Percentiles rank a stretch among this genome's conserved stretches.
Conservation (phyloP, 2,797 vertebrate genomes). For the Gymnothorax reevesii region DNA sequence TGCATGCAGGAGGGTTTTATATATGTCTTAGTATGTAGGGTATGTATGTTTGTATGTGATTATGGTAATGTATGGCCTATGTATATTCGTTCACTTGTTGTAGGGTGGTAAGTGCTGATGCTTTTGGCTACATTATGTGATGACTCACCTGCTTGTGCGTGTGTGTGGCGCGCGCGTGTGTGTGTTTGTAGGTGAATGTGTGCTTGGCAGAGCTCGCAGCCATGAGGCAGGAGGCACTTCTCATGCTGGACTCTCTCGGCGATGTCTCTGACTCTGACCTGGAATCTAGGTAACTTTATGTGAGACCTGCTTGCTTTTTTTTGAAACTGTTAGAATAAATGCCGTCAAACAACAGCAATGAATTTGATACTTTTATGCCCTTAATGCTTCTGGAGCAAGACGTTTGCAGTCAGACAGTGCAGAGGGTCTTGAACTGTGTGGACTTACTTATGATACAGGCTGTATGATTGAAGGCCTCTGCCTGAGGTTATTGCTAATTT, state of each 20-base stretch:
- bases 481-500: neutral
- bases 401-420: neutral
- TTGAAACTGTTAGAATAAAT: neutral
- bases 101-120: neutral
- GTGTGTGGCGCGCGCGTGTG: neutral
- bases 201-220: constrained; percentile 76
- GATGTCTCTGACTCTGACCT: constrained; percentile 79
- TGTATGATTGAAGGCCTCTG: neutral
- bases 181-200: constrained; percentile 65
- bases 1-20: no score
- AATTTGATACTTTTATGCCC: neutral
- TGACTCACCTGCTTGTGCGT: neutral
- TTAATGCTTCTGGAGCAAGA: neutral
- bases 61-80: neutral
- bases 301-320: neutral
- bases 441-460: neutral
- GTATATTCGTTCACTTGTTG: neutral
- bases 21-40: no score
- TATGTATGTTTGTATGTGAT: neutral
- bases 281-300: constrained; percentile 82
- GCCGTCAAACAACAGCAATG: neutral
- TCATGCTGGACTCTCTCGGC: constrained; percentile 67
- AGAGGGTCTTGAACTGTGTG: neutral
- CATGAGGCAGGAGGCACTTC: constrained; percentile 63
- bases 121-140: neutral